Conservation (phyloP, 2,888 invertebrate species). For the Harpagoxenus sublaevis region DNA sequence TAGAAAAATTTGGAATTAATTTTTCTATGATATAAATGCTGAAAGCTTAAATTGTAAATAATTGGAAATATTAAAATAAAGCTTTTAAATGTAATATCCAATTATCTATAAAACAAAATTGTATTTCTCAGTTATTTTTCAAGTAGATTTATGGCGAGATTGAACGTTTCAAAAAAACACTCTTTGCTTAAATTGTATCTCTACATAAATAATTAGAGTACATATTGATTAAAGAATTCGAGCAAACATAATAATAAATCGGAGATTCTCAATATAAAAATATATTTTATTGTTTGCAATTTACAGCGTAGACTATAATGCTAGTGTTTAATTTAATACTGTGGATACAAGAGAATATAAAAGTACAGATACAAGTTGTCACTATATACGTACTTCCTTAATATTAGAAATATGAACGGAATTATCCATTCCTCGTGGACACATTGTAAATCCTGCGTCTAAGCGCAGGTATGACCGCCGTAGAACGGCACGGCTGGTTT, state of each 20-base stretch:
- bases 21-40: not conserved
- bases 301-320: not conserved
- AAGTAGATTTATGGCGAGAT: not conserved
- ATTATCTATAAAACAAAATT: not conserved
- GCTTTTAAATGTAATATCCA: not conserved
- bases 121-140: not conserved
- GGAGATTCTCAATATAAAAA: not conserved
- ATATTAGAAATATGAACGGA: constrained; percentile 7
- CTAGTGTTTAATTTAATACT: not conserved
- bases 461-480: constrained; percentile 54
- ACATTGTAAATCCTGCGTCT: constrained; percentile 45
- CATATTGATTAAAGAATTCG: not conserved
- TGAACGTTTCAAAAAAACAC: not conserved
- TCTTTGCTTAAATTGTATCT: not conserved
- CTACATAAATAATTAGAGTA: not conserved
- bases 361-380: not conserved
- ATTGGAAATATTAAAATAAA: not conserved
- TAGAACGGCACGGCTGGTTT: constrained; percentile 62
- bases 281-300: not conserved
- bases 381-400: not conserved
- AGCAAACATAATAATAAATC: not conserved
- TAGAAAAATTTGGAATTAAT: not conserved
- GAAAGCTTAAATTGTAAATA: not conserved
- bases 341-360: not conserved
- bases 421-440: constrained; percentile 40